Base-by-base conservation (phyloP, 2,797 vertebrate species). In the Fistularia tabacaria region DNA sequence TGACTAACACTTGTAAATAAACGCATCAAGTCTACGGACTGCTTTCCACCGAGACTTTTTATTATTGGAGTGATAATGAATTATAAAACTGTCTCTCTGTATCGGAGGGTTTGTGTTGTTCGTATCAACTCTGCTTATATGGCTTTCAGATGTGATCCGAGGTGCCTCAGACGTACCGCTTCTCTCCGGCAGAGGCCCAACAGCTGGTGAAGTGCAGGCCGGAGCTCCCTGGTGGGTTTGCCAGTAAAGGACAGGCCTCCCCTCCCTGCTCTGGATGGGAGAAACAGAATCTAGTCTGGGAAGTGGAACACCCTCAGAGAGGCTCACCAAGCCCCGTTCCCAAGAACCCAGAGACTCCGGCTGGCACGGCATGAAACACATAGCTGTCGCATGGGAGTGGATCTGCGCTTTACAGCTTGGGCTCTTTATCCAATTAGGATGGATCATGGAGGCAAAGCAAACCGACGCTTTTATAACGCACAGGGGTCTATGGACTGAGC, bases 341-440 rank as follows among this genome's bases (percentile, higher is more conserved):
- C 41, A 59, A 77, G 82, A 86, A 84, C 83, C 81, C 80, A 79
- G 75, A 81, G 76, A 83, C 41, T 70, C 71, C 75, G 74, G 81
- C 82, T 90, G 89, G 90, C 91, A 90, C 69, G 63, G 62, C 80
- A 86, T 90, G 81, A 90, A 90, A 89, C 82, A 59, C 82, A 81
- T 84, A 86, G 76, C 86, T 87, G 76, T 71, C 38, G 54, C 41
- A 73, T 62, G 62, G 69, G 70, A 80, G 74, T 79, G 78, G 71
- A 85, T 75, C 71, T 73, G 73, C 75, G 75, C 71, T 87, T 87
- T 86, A 84, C 71, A 37, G 62, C 79, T 71, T 65, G 70, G 64
- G 79, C 76, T 83, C 53, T 64, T 77, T 77, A 70, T 61, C 76
- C 80, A 83, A 80, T 85, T 85, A 90, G 78, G 76, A 76, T 66